Conservation (phyloP, 2,797 vertebrate genomes). For the Lithobates pipiens region DNA sequence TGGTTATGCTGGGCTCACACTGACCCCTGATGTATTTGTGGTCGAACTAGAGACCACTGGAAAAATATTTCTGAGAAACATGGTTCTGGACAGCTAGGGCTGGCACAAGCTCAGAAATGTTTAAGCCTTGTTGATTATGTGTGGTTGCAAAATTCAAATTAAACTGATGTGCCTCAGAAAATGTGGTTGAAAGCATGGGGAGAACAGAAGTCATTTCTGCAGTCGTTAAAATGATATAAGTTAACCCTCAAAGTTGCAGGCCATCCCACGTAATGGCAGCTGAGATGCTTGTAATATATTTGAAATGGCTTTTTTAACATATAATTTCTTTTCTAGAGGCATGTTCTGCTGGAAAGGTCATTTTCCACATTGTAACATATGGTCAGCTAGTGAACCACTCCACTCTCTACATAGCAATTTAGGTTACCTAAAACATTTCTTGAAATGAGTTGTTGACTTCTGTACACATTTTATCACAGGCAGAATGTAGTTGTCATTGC, state of each 20-base stretch:
- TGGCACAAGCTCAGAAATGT: constrained; percentile 17
- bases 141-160: constrained; percentile 10
- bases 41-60: constrained; percentile 20
- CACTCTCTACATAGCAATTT: constrained; percentile 24
- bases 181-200: background rate
- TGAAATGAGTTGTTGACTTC: constrained; percentile 6
- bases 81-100: background rate
- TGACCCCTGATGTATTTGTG: constrained; percentile 7
- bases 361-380: constrained; percentile 18
- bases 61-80: constrained; percentile 41
- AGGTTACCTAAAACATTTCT: constrained; percentile 6
- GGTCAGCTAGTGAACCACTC: constrained; percentile 46
- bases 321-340: background rate
- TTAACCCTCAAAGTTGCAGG: background rate
- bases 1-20: background rate
- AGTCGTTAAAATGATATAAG: background rate
- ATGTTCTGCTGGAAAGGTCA: background rate
- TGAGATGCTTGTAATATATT: background rate
- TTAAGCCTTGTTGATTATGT: constrained; percentile 19
- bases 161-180: constrained; percentile 1
- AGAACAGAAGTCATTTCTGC: background rate
- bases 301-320: background rate
- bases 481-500: background rate
- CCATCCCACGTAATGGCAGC: background rate
- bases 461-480: background rate